Evolutionary conservation across 37 sponge, comb jelly and placozoan genomes (phyloP).

Genomic region (Diacarnus erythraeanus): DNA sequence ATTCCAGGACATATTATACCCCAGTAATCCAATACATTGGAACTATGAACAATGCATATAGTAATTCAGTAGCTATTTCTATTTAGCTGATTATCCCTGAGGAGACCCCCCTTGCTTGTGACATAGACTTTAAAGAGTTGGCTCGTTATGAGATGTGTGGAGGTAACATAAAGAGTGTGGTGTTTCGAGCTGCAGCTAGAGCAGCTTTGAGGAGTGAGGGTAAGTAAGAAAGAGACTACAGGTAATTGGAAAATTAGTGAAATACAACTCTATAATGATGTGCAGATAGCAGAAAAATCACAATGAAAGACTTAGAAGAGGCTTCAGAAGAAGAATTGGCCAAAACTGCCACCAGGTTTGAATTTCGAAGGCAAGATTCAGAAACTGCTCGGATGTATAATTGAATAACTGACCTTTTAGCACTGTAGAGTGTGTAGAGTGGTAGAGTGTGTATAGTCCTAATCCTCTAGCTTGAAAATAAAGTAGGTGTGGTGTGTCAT

Average conservation of each 20-base stretch:
- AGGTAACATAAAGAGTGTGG: conserved; percentile 72
- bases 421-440: background rate
- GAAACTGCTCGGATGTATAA: conserved; percentile 61
- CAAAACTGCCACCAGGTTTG: conserved; percentile 62
- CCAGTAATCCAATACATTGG: too few species aligned
- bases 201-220: conserved; percentile 67
- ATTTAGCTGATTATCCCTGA: conserved; percentile 71
- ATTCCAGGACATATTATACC: too few species aligned
- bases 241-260: background rate
- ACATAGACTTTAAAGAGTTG: conserved; percentile 64
- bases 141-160: conserved; percentile 73
- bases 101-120: conserved; percentile 73
- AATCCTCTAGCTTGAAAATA: too few species aligned
- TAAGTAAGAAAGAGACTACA: background rate
- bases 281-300: conserved; percentile 42
- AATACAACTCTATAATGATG: background rate
- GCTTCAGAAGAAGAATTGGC: conserved; percentile 70
- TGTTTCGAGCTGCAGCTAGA: conserved; percentile 73
- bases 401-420: background rate
- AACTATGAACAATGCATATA: too few species aligned
- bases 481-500: too few species aligned
- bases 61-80: too few species aligned
- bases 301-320: conserved; percentile 63
- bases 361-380: conserved; percentile 76
- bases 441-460: background rate